Base-by-base conservation (phyloP, 2,797 vertebrate species). In the Hyperoplus lanceolatus region DNA sequence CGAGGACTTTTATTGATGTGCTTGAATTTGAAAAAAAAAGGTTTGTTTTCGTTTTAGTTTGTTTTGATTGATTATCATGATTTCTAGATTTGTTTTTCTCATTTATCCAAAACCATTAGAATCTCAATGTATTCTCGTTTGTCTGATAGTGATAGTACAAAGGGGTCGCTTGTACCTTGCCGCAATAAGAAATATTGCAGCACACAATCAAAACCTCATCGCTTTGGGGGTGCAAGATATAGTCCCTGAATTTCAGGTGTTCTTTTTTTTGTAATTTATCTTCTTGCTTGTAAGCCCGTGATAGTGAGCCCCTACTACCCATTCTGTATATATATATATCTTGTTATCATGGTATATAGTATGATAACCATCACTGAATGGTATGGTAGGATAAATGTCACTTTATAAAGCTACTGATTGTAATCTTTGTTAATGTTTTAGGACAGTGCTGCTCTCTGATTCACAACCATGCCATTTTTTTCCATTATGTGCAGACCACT, bases 361-460 rank as follows among this genome's bases (percentile, higher is more conserved):
- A 71, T 68, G 62, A 79, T 76, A 80, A 83, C 89, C 89, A 86
- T 91, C 42, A 14, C 76, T 68, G 67, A 80, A 78, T 91, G 87
- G 83, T 55, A 14, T 29, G 29, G 29, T 29, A 87, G 77, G 80
- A 86, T 90, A 83, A 87, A 84, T 83, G 91, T 94, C 93, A 95
- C 93, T 94, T 95, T 95, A 94, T 92, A 65, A 89, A 92, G 90
- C 88, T 92, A 92, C 90, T 94, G 91, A 95, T 95, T 95, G 92
- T 94, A 94, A 71, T 83, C 90, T 89, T 29, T 90, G 69, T 85
- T 80, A 80, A 69, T 42, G 79, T 90, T 82, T 29, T 77, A 67
- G 61, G 77, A 77, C 81, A 56, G 77, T 73, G 49, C 71, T 83
- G 79, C 82, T 84, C 77, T 83, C 83, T 75, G 74, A 85, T 75